phyloP scores from a whole-genome alignment of 2,888 invertebrate species.

The Drosophila melanocephala region DNA sequence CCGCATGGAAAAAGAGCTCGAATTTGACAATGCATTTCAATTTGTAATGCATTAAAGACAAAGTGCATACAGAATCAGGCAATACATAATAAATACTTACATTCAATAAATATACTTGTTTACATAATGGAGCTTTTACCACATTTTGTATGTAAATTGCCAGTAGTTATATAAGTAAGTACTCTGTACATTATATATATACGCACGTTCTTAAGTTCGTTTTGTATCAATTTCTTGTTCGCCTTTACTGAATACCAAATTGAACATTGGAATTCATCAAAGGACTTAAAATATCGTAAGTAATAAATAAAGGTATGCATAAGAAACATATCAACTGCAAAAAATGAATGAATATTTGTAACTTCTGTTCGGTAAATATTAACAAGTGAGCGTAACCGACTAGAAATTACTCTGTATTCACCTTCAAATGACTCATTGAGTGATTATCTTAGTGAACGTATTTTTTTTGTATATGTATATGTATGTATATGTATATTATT shows the following conservation, averaged over 20 bases:
- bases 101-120: conserved; percentile 1
- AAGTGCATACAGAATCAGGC: conserved; percentile 52
- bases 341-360: neutral
- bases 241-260: neutral
- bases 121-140: neutral
- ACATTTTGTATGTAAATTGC: conserved; percentile 20
- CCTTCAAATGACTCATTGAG: neutral
- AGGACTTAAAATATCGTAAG: neutral
- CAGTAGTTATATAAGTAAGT: neutral
- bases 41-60: conserved; percentile 68
- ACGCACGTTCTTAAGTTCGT: neutral
- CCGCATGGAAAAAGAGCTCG: conserved; percentile 33
- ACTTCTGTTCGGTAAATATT: neutral
- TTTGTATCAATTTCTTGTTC: conserved; percentile 7
- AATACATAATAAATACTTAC: conserved; percentile 52
- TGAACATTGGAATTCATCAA: neutral
- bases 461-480: neutral
- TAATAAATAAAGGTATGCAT: neutral
- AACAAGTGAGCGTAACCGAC: neutral
- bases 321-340: neutral
- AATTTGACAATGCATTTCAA: conserved; percentile 72
- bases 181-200: neutral
- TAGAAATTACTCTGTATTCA: neutral
- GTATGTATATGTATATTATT: neutral
- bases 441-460: neutral